Conservation (phyloP, 2,888 invertebrate species). For the Nomada hirtipes region DNA sequence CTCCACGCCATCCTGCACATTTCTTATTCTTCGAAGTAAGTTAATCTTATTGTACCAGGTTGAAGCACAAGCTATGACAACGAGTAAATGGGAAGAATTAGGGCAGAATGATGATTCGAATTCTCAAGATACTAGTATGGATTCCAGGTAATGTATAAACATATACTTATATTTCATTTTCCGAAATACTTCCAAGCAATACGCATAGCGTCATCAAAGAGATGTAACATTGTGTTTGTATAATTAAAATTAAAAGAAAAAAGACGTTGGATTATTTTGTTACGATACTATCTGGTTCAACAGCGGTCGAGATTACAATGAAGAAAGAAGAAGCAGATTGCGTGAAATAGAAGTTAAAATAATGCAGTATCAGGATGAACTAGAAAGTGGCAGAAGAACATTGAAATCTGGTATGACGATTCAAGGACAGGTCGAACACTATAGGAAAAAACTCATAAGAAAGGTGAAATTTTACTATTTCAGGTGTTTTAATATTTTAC, state of each 20-base stretch:
- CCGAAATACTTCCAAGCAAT: no score
- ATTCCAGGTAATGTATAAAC: slow-evolving; percentile 76
- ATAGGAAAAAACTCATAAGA: slow-evolving; percentile 93
- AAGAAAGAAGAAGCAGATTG: slow-evolving; percentile 90
- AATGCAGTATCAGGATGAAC: slow-evolving; percentile 97
- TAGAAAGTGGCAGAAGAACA: slow-evolving; percentile 93
- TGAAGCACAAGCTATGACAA: slow-evolving; percentile 93
- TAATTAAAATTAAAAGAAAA: neutral
- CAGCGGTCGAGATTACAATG: slow-evolving; percentile 86
- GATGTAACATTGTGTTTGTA: neutral
- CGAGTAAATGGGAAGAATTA: slow-evolving; percentile 94
- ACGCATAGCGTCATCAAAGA: neutral
- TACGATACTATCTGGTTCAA: slow-evolving; percentile 11
- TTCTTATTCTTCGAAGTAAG: slow-evolving; percentile 2
- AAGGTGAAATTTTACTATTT: slow-evolving; percentile 86
- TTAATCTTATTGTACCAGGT: slow-evolving; percentile 78
- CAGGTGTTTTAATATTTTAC: neutral
- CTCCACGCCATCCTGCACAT: neutral
- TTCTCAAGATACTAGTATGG: slow-evolving; percentile 84
- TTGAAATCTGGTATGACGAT: slow-evolving; percentile 91
- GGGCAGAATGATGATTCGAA: slow-evolving; percentile 85
- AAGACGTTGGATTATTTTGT: neutral
- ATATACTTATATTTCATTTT: neutral
- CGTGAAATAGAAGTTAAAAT: slow-evolving; percentile 98
- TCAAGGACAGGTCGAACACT: slow-evolving; percentile 94